Conservation (phyloP, 2,113 vertebrate genomes). For the Indicator maculatus region DNA sequence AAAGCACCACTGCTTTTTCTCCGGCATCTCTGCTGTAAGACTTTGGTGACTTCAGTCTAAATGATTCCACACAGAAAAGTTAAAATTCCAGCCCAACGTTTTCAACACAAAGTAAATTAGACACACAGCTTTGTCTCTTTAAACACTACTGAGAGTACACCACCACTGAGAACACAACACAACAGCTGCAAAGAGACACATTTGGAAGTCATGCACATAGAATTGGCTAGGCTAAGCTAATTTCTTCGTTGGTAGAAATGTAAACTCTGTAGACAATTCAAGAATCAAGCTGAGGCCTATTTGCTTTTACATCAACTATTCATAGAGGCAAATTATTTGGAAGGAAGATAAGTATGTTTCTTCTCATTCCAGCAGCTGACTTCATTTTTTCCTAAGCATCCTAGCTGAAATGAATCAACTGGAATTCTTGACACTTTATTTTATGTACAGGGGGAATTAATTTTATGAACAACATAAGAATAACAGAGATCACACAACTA, state of each 20-base stretch:
- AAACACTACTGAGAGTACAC: constrained; percentile 34
- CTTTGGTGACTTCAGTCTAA: not conserved
- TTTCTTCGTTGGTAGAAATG: constrained; percentile 65
- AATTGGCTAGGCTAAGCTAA: constrained; percentile 62
- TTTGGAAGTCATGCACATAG: constrained; percentile 69
- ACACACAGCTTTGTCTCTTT: constrained; percentile 17
- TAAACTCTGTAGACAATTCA: constrained; percentile 61
- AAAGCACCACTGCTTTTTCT: not conserved
- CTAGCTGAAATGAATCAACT: not conserved
- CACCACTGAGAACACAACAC: not conserved
- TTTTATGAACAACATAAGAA: not conserved
- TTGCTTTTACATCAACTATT: constrained; percentile 55
- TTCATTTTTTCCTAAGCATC: not conserved
- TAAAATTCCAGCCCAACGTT: constrained; percentile 54
- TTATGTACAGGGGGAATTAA: not conserved
- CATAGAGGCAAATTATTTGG: constrained; percentile 49
- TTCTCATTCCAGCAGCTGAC: constrained; percentile 15
- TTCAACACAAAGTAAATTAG: constrained; percentile 60
- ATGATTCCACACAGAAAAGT: constrained; percentile 24
- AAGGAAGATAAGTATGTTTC: not conserved
- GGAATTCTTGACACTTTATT: not conserved
- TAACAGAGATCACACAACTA: not conserved
- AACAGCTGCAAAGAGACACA: constrained; percentile 57
- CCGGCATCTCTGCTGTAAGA: not conserved
- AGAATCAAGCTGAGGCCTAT: constrained; percentile 33